Evolutionary conservation across 2,888 invertebrate genomes (phyloP).

Genomic region (Rhingia campestris): DNA sequence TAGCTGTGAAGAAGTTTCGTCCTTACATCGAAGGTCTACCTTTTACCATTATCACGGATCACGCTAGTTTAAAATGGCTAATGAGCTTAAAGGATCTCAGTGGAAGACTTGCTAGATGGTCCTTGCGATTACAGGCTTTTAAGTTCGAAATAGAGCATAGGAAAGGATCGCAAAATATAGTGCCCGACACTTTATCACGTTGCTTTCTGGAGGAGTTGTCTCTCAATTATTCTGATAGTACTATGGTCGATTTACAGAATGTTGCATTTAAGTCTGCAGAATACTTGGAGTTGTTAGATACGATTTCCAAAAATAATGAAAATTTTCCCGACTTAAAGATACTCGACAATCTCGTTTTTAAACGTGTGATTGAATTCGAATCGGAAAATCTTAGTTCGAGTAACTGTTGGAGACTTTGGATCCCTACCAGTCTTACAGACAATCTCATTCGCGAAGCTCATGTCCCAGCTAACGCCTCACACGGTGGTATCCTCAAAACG

Average conservation of each 20-base stretch:
- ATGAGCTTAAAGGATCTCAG: slow-evolving; percentile 1
- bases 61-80: slow-evolving; percentile 12
- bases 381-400: background rate
- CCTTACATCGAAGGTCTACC: background rate
- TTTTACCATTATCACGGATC: background rate
- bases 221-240: background rate
- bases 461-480: slow-evolving; percentile 13
- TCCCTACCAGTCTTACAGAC: background rate
- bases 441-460: slow-evolving; percentile 12
- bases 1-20: slow-evolving; percentile 4
- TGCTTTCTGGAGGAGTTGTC: background rate
- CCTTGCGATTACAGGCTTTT: background rate
- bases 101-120: background rate
- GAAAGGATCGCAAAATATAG: slow-evolving; percentile 7
- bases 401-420: background rate
- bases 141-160: slow-evolving; percentile 15
- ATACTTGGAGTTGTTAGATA: background rate
- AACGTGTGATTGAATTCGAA: background rate
- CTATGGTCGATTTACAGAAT: background rate
- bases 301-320: slow-evolving; percentile 11
- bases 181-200: background rate
- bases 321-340: slow-evolving; percentile 6
- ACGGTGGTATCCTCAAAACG: background rate
- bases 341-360: slow-evolving; percentile 4
- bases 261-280: slow-evolving; percentile 6